Conservation (phyloP, 2,888 invertebrate genomes). For the Diarsia mendica region DNA sequence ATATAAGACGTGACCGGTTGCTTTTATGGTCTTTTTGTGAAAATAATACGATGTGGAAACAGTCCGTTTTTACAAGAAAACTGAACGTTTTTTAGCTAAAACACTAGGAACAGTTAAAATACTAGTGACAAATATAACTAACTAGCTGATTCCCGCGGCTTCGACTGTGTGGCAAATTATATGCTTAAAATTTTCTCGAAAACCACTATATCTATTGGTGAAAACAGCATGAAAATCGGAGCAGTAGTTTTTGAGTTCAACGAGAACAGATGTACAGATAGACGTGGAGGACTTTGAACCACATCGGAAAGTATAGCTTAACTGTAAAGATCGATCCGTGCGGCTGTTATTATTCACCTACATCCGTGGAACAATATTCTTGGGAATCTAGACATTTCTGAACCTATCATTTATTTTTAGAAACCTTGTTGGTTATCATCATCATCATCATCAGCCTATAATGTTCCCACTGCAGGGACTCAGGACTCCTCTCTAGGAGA, state of each 20-base stretch:
- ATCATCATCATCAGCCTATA: too few species aligned
- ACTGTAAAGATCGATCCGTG: background rate
- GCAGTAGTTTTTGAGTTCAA: too few species aligned
- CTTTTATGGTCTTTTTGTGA: conserved; percentile 8
- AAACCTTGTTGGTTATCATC: too few species aligned
- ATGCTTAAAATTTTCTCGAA: too few species aligned
- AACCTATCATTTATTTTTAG: background rate
- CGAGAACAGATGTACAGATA: too few species aligned
- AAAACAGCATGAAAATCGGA: too few species aligned
- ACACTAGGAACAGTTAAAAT: background rate
- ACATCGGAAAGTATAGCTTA: background rate
- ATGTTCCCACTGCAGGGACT: too few species aligned
- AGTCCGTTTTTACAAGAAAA: background rate
- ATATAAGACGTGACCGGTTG: conserved; percentile 37
- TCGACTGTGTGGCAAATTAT: too few species aligned
- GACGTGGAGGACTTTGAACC: background rate
- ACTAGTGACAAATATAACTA: background rate
- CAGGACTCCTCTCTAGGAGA: too few species aligned
- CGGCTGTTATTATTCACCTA: background rate
- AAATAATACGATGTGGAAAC: background rate
- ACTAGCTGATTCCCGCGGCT: too few species aligned
- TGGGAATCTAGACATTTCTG: background rate
- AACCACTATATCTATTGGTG: too few species aligned
- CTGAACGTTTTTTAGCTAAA: background rate
- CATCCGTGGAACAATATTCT: background rate